phyloP scores from a whole-genome alignment of 2,113 vertebrate genomes.

The Galemys pyrenaicus region DNA sequence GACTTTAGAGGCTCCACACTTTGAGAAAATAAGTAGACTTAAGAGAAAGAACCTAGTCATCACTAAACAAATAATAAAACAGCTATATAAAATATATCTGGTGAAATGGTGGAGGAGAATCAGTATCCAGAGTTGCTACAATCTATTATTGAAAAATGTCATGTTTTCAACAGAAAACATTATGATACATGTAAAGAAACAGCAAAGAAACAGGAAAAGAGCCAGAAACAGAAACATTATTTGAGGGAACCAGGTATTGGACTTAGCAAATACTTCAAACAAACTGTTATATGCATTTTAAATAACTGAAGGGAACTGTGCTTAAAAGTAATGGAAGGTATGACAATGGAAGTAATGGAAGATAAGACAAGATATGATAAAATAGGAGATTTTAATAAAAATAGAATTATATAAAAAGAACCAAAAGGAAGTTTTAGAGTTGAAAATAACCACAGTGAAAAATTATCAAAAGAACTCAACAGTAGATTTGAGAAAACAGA shows the following conservation, averaged over 20 bases:
- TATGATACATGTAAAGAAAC: background rate
- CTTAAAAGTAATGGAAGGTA: background rate
- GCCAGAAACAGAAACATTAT: background rate
- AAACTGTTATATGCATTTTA: background rate
- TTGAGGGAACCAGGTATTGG: background rate
- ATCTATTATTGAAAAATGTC: background rate
- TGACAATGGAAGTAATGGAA: background rate
- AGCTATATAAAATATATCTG: background rate
- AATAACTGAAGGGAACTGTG: background rate
- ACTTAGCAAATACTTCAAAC: background rate
- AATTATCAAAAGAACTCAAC: background rate
- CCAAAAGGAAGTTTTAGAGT: background rate
- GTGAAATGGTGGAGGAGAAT: background rate
- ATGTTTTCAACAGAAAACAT: background rate
- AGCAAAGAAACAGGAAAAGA: background rate
- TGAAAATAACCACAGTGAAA: slow-evolving; percentile 17
- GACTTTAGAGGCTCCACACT: background rate
- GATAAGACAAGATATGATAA: background rate
- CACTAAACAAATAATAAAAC: background rate
- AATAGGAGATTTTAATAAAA: background rate
- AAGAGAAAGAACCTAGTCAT: background rate
- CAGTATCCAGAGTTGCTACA: background rate
- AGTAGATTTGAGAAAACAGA: background rate
- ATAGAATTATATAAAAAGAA: background rate
- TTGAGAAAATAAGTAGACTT: background rate